Conservation (phyloP, 2,113 vertebrate species). For the Scatophagus argus region DNA sequence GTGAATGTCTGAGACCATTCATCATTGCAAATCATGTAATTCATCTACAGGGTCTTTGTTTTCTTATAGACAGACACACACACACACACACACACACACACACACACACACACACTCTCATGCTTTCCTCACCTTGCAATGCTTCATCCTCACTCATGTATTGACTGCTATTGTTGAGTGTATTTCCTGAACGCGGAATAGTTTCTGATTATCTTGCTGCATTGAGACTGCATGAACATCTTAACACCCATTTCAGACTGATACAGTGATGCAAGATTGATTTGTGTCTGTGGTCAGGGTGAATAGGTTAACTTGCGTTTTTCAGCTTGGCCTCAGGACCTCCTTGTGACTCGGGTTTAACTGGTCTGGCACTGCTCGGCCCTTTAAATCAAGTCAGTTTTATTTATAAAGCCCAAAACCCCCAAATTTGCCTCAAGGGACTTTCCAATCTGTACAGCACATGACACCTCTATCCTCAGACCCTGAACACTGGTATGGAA, state of each 20-base stretch:
- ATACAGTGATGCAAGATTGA: background rate
- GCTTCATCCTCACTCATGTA: background rate
- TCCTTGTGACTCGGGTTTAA: background rate
- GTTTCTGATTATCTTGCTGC: constrained; percentile 6
- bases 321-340: background rate
- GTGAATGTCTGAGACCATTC: constrained; percentile 76
- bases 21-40: constrained; percentile 72
- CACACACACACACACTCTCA: constrained; percentile 24
- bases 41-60: constrained; percentile 73
- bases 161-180: background rate
- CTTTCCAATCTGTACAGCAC: background rate
- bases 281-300: constrained; percentile 4
- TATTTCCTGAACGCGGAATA: background rate
- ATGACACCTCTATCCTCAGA: background rate
- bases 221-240: background rate
- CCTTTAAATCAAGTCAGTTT: background rate
- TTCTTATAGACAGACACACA: constrained; percentile 19
- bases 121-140: background rate
- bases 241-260: background rate
- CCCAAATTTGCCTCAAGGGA: background rate
- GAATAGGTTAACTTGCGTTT: background rate
- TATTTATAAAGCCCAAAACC: background rate
- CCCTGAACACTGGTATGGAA: background rate
- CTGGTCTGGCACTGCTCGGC: background rate
- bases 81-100: constrained; percentile 6